These are phyloP conservation scores for Lutjanus argentimaculatus DNA, from an alignment of 2,797 vertebrate species.

Conservation along the genomic window DNA sequence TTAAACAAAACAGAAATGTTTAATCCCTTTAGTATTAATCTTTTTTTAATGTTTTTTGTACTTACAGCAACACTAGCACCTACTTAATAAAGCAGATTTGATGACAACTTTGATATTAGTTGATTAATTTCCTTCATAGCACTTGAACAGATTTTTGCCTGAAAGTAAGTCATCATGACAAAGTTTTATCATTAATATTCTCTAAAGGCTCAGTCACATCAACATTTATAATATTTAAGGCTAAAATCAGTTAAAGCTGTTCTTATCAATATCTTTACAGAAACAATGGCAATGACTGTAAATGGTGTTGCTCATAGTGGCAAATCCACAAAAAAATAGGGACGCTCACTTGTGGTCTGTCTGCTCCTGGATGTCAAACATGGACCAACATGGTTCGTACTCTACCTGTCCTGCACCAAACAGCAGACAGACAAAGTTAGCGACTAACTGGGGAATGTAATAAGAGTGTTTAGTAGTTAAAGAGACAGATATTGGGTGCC, in stretches of 20 bases:
- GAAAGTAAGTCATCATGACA: not conserved
- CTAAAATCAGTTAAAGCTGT: not conserved
- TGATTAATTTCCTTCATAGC: not conserved
- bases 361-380: too few species aligned
- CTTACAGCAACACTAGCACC: not conserved
- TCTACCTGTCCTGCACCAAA: not conserved
- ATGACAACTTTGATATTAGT: not conserved
- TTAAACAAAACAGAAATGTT: constrained; percentile 34
- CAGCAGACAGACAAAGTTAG: not conserved
- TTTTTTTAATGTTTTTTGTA: not conserved
- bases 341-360: too few species aligned
- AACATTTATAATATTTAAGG: not conserved
- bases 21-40: not conserved
- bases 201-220: not conserved
- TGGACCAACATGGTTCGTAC: too few species aligned
- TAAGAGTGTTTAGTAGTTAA: not conserved
- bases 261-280: not conserved
- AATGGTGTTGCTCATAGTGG: not conserved
- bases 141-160: not conserved
- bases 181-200: too few species aligned
- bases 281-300: not conserved
- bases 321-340: not conserved
- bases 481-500: not conserved
- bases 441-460: not conserved
- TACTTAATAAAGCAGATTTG: not conserved